These are phyloP conservation scores for Thalassaphorura encarpata DNA, from an alignment of 1,140 invertebrate genomes.

Conservation along the genomic window DNA sequence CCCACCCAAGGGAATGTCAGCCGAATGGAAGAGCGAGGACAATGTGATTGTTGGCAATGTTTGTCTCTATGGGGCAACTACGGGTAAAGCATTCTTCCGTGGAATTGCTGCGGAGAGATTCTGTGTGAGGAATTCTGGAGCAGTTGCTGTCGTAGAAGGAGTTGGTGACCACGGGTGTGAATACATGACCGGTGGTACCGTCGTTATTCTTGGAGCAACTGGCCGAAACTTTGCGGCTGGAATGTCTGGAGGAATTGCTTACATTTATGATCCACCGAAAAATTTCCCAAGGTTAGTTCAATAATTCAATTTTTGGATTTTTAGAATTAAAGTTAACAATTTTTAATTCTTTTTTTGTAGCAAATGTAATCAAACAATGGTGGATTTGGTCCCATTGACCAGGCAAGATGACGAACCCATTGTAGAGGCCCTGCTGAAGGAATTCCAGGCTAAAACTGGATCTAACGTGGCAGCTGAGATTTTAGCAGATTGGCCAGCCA, in stretches of 20 bases:
- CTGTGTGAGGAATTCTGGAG: conserved; percentile 95
- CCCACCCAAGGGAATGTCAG: conserved; percentile 72
- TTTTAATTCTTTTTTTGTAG: conserved; percentile 37
- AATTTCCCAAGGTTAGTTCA: conserved; percentile 13
- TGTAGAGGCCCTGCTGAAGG: conserved; percentile 66
- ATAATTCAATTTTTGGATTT: neutral
- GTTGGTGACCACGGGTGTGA: conserved; percentile 99
- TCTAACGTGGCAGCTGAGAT: conserved; percentile 73
- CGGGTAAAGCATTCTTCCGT: conserved; percentile 86
- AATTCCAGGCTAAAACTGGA: conserved; percentile 83
- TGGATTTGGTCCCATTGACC: conserved; percentile 73
- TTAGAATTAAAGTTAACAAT: conserved; percentile 22
- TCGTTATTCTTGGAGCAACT: conserved; percentile 83
- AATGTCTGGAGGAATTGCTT: conserved; percentile 96
- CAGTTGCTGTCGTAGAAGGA: conserved; percentile 78
- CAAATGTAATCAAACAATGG: conserved; percentile 85
- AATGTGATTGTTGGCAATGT: conserved; percentile 99
- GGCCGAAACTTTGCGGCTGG: conserved; percentile 97
- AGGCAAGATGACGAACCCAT: conserved; percentile 65
- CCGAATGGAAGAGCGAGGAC: conserved; percentile 68
- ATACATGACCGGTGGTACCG: conserved; percentile 95
- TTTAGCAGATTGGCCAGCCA: conserved; percentile 68
- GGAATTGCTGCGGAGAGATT: conserved; percentile 97
- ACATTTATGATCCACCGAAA: conserved; percentile 63
- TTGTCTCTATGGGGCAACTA: conserved; percentile 93